Conservation (phyloP, 2,797 vertebrate genomes). For the Anguilla marmorata region DNA sequence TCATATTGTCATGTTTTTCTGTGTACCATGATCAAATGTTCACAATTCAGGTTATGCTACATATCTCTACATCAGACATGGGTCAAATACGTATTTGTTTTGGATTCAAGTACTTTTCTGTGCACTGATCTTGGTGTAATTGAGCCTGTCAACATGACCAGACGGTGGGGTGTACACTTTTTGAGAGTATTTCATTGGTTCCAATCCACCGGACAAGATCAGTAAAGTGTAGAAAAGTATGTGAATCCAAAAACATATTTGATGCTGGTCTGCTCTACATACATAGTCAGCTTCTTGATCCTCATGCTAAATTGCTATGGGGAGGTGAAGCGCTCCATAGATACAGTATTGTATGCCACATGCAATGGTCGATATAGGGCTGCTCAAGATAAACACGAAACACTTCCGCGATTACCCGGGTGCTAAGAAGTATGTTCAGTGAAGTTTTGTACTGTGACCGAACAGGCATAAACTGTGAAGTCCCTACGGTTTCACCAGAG, state of each 20-base stretch:
- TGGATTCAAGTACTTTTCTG: too few relatives aligned
- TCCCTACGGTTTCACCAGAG: not conserved
- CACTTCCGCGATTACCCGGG: not conserved
- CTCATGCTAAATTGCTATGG: not conserved
- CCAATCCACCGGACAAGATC: too few relatives aligned
- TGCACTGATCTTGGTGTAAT: too few relatives aligned
- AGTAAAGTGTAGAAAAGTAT: too few relatives aligned
- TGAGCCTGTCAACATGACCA: too few relatives aligned
- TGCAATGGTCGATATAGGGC: not conserved
- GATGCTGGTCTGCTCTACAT: too few relatives aligned
- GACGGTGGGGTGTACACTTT: too few relatives aligned
- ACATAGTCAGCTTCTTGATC: not conserved
- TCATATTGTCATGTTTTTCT: not conserved
- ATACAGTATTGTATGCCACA: not conserved
- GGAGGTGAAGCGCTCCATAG: not conserved
- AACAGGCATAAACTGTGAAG: constrained; percentile 7
- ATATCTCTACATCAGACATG: not conserved
- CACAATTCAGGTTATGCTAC: not conserved
- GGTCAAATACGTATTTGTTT: too few relatives aligned
- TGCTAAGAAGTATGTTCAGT: not conserved
- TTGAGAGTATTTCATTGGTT: too few relatives aligned
- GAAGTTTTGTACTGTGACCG: not conserved
- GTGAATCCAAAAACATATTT: too few relatives aligned
- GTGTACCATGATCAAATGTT: not conserved
- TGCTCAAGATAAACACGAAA: not conserved